Evolutionary conservation across 1,140 invertebrate genomes (phyloP), one percentile per base, ranked within the genome.

Genomic region (Drosophila willistoni): DNA sequence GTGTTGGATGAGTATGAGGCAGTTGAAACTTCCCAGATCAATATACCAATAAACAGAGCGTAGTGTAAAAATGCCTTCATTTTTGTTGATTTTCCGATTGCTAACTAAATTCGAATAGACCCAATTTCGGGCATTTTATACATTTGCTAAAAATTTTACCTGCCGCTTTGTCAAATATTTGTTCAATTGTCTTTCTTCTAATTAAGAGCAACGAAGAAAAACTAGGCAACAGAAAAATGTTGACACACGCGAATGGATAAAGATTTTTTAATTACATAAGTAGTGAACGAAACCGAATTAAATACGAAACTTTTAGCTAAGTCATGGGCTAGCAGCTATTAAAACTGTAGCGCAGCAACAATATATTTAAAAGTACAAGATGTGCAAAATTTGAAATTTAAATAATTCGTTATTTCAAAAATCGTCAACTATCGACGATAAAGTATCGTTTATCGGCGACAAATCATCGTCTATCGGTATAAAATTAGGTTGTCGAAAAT

Each of bases 161-260:
- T 7, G 0, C 13, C 29, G 44, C n/a, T 33, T 57, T 7, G 0
- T 2, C 14, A 68, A 72, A 39, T 68, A 76, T 76, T 76, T 76
- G 39, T 39, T 60, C 73, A 76, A 39, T 19, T 76, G 73, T 54
- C 64, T 76, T 34, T 4, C 12, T 29, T 33, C 44, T 10, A 59
- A n/a, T 33, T 51, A 63, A 41, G 57, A 33, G 22, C 9, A 59
- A n/a, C 22, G 51, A 63, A 41, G 57, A 33, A 22, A 41, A 12
- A 25, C 29, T 29, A 29, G 29, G 19, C 2, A 9, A 44, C 29
- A 29, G 29, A 1, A 6, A 29, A 29, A 29, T 29, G 6, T 29
- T 29, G 29, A 29, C 5, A 7, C 25, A 29, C 5, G 6, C 29
- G 29, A 29, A 29, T 7, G 29, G 29, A 29, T 6, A 25, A 25